phyloP scores from a whole-genome alignment of 2,888 invertebrate species.

The Cheilosia pagana region DNA sequence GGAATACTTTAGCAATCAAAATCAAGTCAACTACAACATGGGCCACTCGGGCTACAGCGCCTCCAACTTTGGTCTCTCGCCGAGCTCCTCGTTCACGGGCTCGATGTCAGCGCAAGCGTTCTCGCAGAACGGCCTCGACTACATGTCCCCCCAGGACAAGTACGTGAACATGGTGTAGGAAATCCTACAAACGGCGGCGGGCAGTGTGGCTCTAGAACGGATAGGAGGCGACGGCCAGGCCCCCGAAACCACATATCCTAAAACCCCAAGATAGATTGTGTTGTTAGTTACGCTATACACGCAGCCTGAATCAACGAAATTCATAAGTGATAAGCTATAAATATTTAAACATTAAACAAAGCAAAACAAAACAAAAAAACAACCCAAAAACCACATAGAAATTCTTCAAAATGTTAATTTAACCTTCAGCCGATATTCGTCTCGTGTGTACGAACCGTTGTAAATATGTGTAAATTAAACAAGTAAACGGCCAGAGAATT shows the following conservation, averaged over 20 bases:
- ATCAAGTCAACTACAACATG: slow-evolving; percentile 84
- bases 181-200: slow-evolving; percentile 78
- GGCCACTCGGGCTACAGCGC: slow-evolving; percentile 83
- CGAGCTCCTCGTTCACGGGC: slow-evolving; percentile 83
- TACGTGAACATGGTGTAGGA: slow-evolving; percentile 84
- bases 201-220: slow-evolving; percentile 49
- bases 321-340: slow-evolving; percentile 81
- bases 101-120: slow-evolving; percentile 83
- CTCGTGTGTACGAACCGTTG: slow-evolving; percentile 52
- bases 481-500: slow-evolving; percentile 61
- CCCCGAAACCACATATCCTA: slow-evolving; percentile 65
- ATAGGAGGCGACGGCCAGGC: slow-evolving; percentile 53
- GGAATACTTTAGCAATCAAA: slow-evolving; percentile 84
- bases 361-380: slow-evolving; percentile 23
- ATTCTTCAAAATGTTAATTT: slow-evolving; percentile 16
- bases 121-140: slow-evolving; percentile 83
- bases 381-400: not conserved
- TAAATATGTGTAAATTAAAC: slow-evolving; percentile 73
- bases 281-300: slow-evolving; percentile 74
- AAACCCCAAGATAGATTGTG: slow-evolving; percentile 54
- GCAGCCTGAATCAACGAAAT: slow-evolving; percentile 83
- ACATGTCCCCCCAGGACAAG: slow-evolving; percentile 84
- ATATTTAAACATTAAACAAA: slow-evolving; percentile 16
- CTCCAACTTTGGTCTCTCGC: slow-evolving; percentile 83
- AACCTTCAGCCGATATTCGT: slow-evolving; percentile 3